Base-by-base conservation (phyloP, 1,140 invertebrate species). In the Anagrus nilaparvatae region DNA sequence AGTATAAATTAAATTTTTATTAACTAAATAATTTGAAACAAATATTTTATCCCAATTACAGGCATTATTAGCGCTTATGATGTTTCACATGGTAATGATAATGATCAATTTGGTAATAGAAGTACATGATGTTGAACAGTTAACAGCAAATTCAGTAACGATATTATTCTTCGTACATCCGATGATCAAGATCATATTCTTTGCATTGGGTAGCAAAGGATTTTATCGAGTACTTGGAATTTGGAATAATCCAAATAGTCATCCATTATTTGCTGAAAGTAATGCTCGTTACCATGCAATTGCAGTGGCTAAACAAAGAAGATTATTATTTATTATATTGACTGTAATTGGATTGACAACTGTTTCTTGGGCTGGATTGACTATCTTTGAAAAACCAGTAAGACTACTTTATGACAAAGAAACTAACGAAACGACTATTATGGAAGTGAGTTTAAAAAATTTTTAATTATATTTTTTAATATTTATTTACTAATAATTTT, bases 231-330 rank as follows among this genome's bases (percentile, higher is more conserved):
- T 79, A 0, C 54, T 84, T 9, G 81, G 75, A 7, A 78, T 83
- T 46, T 85, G 82, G 82, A 85, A 84, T 55, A 81, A 82, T 63
- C 76, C 79, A 0, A 87, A 87, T 56, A 78, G 79, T 30, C 84
- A 88, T 68, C 84, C 84, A 1, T 53, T 88, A 13, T 88, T 88
- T 54, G 77, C 81, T n/a, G 84, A 88, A 55, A 87, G 83, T 2
- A 81, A 87, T 54, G 80, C 79, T 0, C 59, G 74, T 12, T 84
- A 83, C 60, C 82, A 85, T 53, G 74, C 80, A 5, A 72, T 81
- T 14, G 72, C 84, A 0, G 52, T 88, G 16, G 76, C 75, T n/a
- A 84, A 84, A 59, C 85, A 84, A 77, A 69, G 84, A 14, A 75
- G 75, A 43, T 61, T 87, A 0, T 61, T 87, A 3, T 76, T 82